Base-by-base conservation (phyloP, 2,797 vertebrate genomes). In the Brachyrhaphis roseni region DNA sequence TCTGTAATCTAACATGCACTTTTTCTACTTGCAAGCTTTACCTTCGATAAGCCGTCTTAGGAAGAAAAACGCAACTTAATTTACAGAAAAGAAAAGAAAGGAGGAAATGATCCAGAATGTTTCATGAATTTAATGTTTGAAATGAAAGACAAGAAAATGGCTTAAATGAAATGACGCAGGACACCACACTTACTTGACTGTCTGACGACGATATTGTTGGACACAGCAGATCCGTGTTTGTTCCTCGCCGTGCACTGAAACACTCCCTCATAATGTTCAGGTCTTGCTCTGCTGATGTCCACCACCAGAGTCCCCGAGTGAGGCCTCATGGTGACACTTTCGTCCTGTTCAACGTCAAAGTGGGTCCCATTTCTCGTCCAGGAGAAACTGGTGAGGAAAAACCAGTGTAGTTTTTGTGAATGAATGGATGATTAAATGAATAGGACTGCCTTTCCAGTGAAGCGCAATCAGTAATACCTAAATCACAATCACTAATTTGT, bases 341-440 rank as follows among this genome's bases (percentile, higher is more conserved):
- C 75, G 86, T 98, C 97, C 87, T 96, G 92, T 59, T 99, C 98
- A 8, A 97, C 94, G 92, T 99, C 97, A 91, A 97, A 99, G 94
- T 99, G 97, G 55, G 96, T 98, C 86, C 98, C 98, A 75, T 99
- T 97, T 82, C 96, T 97, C 0, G 98, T 99, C 98, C 98, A 99
- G 59, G 97, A 98, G 91, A 99, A 99, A 88, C 98, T 99, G 91
- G 79, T 4, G 20, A 39, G 13, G 45, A n/a, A 28, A 76, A 23
- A 47, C 18, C 43, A 36, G 16, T 5, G 8, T 4, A 68, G 41
- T 70, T 2, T 34, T 64, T 16, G 7, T 34, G 53, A n/a, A 57
- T 57, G 31, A 59, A 59, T 31, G n/a, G 8, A 31, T 15, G n/a
- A 31, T 53, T 10, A 26, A 23, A 53, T 53, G 51, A 53, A 53